Percentiles rank a stretch among this genome's conserved stretches.
Evolutionary conservation across 2,113 vertebrate genomes (phyloP).

Genomic region (Oophaga pumilio): DNA sequence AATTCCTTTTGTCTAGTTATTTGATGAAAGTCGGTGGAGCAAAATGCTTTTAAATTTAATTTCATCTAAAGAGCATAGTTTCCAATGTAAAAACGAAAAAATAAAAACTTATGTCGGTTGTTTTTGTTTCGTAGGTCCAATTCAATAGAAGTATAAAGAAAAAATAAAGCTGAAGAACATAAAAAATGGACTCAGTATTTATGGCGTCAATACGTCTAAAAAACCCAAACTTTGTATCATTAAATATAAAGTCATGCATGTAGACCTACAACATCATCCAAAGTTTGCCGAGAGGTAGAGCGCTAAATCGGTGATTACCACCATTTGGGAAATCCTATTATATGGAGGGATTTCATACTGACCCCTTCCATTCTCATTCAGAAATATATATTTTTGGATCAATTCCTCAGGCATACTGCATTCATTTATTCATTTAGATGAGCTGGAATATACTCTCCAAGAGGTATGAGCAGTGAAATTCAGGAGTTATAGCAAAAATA

Average conservation of each 20-base stretch:
- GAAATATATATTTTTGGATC: background rate
- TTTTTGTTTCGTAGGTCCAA: background rate
- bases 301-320: background rate
- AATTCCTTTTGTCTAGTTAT: slow-evolving; percentile 46
- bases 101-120: background rate
- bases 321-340: background rate
- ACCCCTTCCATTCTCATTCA: background rate
- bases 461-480: background rate
- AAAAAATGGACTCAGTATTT: background rate
- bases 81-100: background rate
- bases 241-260: background rate
- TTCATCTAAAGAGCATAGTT: slow-evolving; percentile 25
- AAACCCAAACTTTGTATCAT: background rate
- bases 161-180: background rate
- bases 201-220: too few relatives aligned
- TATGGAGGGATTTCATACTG: background rate
- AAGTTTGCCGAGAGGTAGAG: background rate
- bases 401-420: background rate
- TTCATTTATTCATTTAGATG: background rate
- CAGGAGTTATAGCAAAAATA: background rate
- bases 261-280: background rate
- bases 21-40: slow-evolving; percentile 48
- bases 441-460: background rate
- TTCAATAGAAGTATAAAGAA: background rate
- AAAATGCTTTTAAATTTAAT: slow-evolving; percentile 50